These are phyloP conservation scores for Emydura subglobosa DNA, from an alignment of 2,113 vertebrate species.

Conservation along the genomic window DNA sequence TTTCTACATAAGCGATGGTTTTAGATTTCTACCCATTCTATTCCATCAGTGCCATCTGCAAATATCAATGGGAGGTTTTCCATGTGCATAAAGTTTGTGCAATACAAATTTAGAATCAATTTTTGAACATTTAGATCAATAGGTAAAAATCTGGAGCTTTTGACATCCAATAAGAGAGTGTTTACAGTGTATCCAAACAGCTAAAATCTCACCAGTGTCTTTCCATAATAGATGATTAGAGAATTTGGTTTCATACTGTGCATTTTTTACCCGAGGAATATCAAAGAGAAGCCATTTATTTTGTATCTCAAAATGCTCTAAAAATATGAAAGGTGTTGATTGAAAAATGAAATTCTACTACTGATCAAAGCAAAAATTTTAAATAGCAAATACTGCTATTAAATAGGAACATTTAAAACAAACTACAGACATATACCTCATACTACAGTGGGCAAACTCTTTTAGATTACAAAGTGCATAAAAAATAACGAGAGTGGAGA, in stretches of 20 bases:
- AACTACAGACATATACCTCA: background rate
- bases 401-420: background rate
- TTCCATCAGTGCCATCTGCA: background rate
- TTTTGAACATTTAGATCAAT: background rate
- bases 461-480: background rate
- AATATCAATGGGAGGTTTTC: background rate
- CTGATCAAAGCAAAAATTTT: background rate
- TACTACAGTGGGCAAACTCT: background rate
- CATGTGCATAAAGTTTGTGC: accelerated
- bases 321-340: background rate
- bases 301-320: background rate
- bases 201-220: background rate
- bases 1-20: too few relatives aligned
- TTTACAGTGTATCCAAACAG: background rate
- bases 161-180: background rate
- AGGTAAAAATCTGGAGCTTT: background rate
- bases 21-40: background rate
- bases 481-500: too few relatives aligned
- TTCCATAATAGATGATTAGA: background rate
- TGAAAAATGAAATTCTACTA: background rate
- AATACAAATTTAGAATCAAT: background rate
- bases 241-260: background rate
- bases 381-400: background rate
- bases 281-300: background rate
- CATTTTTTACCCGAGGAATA: background rate